A percentile compares a stretch with the other conserved stretches of the same genome.
phyloP scores from a whole-genome alignment of 35 echinoderm and acorn worm species.

The Lytechinus pictus region DNA sequence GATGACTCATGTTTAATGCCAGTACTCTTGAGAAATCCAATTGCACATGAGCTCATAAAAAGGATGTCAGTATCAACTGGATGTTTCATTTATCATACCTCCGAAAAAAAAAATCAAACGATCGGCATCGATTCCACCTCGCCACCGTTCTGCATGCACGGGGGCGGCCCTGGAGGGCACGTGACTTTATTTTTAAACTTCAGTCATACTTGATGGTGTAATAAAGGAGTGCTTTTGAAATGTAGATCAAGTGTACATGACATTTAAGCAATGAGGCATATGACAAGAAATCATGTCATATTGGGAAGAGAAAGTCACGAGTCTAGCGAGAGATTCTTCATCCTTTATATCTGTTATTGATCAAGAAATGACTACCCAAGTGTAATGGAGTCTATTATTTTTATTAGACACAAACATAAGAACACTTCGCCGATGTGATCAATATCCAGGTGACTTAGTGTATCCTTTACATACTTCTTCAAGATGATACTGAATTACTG shows the following conservation, averaged over 20 bases:
- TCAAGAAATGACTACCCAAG: neutral
- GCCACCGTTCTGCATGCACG: neutral
- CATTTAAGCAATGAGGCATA: neutral
- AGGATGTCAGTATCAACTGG: neutral
- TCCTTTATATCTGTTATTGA: neutral
- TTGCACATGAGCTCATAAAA: neutral
- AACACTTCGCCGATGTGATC: too few relatives aligned
- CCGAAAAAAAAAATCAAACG: neutral
- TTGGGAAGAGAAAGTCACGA: neutral
- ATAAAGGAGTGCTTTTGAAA: neutral
- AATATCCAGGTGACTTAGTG: too few relatives aligned
- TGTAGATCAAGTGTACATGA: constrained; percentile 12
- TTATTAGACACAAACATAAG: too few relatives aligned
- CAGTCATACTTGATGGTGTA: neutral
- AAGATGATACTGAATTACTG: too few relatives aligned
- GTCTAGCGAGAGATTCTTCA: neutral
- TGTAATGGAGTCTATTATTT: too few relatives aligned
- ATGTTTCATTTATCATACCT: neutral
- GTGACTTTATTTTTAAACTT: neutral
- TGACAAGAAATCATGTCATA: constrained; percentile 11
- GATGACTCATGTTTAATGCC: neutral
- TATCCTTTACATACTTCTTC: too few relatives aligned
- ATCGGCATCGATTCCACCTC: neutral
- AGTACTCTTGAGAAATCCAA: neutral
- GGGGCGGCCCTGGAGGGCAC: neutral